Percentiles rank a stretch among this genome's conserved stretches.
Evolutionary conservation across 2,888 invertebrate species (phyloP).

Genomic region (Catocala fraxini): DNA sequence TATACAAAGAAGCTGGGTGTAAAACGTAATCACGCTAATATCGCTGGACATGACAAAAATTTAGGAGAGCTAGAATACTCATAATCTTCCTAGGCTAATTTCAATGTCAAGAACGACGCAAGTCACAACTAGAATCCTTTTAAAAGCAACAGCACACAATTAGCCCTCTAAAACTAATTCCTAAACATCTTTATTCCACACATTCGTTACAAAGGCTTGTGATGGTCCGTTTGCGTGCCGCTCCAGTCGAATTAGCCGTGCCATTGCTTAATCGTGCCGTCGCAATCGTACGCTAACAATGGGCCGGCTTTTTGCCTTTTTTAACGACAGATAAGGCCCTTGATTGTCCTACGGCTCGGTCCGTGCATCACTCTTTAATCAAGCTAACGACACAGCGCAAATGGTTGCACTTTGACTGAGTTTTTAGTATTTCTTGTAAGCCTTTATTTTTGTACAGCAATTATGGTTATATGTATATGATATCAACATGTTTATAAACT

Average conservation of each 20-base stretch:
- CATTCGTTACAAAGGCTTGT: constrained; percentile 58
- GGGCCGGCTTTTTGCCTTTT: constrained; percentile 65
- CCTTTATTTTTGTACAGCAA: constrained; percentile 13
- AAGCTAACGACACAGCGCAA: constrained; percentile 49
- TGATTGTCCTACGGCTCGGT: constrained; percentile 66
- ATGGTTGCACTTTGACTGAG: constrained; percentile 26
- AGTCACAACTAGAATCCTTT: no score
- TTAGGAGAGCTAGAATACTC: no score
- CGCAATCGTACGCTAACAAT: constrained; percentile 75
- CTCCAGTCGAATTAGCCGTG: constrained; percentile 71
- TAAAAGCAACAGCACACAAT: neutral
- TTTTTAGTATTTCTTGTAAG: constrained; percentile 14
- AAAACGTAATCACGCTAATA: no score
- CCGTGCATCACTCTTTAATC: constrained; percentile 68
- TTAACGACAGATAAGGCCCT: constrained; percentile 66
- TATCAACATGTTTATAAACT: no score
- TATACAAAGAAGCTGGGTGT: no score
- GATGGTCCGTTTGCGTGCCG: constrained; percentile 76
- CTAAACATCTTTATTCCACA: constrained; percentile 63
- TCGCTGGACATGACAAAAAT: no score
- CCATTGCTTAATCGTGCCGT: constrained; percentile 70
- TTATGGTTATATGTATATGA: no score
- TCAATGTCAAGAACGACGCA: no score
- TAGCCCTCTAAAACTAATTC: constrained; percentile 31
- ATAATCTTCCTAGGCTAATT: no score